Base-by-base conservation (phyloP, 1,140 invertebrate genomes). In the Aphaenogaster floridana region DNA sequence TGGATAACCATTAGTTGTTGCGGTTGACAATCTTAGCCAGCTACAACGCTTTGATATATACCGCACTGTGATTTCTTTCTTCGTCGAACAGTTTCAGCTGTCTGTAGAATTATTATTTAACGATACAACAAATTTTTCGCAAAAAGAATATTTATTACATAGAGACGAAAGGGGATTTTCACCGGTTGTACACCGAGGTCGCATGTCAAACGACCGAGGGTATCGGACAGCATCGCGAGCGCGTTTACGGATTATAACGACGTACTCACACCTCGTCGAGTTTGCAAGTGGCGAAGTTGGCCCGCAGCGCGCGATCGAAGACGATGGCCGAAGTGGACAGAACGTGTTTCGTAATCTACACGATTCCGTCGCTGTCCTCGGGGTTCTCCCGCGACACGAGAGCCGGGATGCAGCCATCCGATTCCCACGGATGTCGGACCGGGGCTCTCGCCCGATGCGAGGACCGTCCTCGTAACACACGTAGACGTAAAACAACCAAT, bases 401-500 rank as follows among this genome's bases (percentile, higher is more conserved):
- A 90, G 69, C 80, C 52, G 52, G 42, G 84, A 48, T 77, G 50
- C 89, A 89, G 61, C 85, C 68, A 90, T 36, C 48, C 11, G 66
- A 79, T 90, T 90, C 89, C 86, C 88, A 90, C 89, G 89, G 79
- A 90, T 84, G 66, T 83, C 61, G 69, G 45, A 81, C 81, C 81
- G 72, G 48, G 81, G 71, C 45, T 52, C 28, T 34, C 66, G 72
- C 48, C 74, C 80, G 50, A 72, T 72, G 52, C 48, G 45, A 39
- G 50, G 52, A 48, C 39, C 50, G 21, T 57, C 3, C 50, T 71
- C 52, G 77, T 72, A 45, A 28, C 66, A 21, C 64, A 81, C 66
- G 39, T 71, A 81, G 15, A 81, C 64, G 36, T 42, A 48, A 81
- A 81, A 81, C 66, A 39, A 80, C n/a, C 78, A 69, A 42, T 8